Evolutionary conservation across 2,797 vertebrate species (phyloP).

Genomic region (Synaphobranchus kaupii): DNA sequence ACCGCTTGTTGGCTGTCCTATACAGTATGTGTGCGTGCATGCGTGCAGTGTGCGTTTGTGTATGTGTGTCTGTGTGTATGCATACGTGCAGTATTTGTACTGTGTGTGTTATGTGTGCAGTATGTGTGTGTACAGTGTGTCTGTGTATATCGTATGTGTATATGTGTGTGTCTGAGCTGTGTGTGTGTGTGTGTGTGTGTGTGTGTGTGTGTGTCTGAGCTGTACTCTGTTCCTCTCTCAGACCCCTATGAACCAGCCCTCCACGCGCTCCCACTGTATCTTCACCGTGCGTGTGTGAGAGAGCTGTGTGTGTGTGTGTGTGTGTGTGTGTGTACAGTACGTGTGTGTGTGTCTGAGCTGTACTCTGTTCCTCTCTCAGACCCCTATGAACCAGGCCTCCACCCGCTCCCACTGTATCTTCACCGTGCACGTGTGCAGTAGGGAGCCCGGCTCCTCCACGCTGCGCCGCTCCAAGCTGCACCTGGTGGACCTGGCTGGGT

Average conservation of each 20-base stretch:
- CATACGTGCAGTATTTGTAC: neutral
- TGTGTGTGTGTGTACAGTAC: neutral
- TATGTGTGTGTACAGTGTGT: neutral
- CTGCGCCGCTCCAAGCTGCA: conserved; percentile 88
- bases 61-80: neutral
- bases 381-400: conserved; percentile 95
- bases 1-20: neutral
- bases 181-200: conserved; percentile 6
- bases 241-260: conserved; percentile 97
- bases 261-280: conserved; percentile 94
- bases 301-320: neutral
- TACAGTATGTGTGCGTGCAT: neutral
- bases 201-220: neutral
- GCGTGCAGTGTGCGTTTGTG: neutral
- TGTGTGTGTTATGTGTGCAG: neutral
- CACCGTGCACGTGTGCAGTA: conserved; percentile 89
- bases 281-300: conserved; percentile 79
- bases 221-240: conserved; percentile 51
- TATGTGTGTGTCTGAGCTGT: neutral
- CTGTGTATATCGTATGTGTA: neutral
- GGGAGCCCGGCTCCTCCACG: conserved; percentile 85
- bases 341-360: neutral
- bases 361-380: conserved; percentile 68
- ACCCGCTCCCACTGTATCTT: conserved; percentile 97
- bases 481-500: conserved; percentile 94